Percentiles rank a stretch among this genome's conserved stretches.
Evolutionary conservation across 2,888 invertebrate species (phyloP).

Genomic region (Drosophila paranaensis): DNA sequence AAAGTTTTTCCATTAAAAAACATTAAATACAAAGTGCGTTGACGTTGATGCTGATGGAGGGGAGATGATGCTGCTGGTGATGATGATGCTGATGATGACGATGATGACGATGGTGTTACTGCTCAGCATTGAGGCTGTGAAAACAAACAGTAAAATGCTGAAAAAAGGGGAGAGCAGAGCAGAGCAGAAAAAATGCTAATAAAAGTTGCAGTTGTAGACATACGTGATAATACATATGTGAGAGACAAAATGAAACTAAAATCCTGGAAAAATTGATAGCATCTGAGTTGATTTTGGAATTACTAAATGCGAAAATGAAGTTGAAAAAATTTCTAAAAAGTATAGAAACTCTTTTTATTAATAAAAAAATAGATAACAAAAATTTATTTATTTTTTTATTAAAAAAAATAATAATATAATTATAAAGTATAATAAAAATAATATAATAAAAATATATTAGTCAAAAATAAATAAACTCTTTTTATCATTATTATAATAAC

Average conservation of each 20-base stretch:
- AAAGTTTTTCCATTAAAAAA: conserved; percentile 72
- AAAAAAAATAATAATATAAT: no score
- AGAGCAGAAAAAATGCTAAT: conserved; percentile 21
- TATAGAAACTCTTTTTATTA: no score
- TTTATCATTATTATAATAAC: no score
- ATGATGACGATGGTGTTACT: conserved; percentile 11
- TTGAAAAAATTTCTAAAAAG: neutral
- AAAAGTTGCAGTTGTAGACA: conserved; percentile 20
- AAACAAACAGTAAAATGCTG: conserved; percentile 60
- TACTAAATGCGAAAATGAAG: neutral
- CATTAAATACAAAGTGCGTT: conserved; percentile 70
- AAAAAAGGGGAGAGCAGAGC: conserved; percentile 18
- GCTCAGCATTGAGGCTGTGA: conserved; percentile 33
- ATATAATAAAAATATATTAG: no score
- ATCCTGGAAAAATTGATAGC: no score
- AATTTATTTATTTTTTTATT: no score
- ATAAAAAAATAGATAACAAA: no score
- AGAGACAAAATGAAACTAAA: neutral
- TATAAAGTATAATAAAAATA: no score
- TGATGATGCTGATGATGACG: conserved; percentile 20
- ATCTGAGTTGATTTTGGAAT: no score
- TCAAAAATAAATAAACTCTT: no score
- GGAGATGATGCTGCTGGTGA: conserved; percentile 12
- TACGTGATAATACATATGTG: conserved; percentile 5
- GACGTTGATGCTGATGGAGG: conserved; percentile 36